Evolutionary conservation across 2,888 invertebrate species (phyloP).

Genomic region (Entomobrya proxima): DNA sequence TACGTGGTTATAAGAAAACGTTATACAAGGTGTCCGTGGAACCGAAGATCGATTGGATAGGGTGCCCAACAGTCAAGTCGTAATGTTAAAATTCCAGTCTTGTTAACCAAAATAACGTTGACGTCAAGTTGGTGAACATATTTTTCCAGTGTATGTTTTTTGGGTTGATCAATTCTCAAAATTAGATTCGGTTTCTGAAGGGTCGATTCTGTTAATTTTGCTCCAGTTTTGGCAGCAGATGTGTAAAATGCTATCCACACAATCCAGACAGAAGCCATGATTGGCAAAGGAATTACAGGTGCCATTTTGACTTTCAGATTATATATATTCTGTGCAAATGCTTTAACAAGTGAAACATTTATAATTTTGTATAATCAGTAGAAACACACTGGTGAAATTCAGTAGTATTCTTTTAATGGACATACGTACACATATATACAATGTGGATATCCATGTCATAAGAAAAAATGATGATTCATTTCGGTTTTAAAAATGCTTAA

Average conservation of each 20-base stretch:
- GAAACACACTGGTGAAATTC: too few relatives aligned
- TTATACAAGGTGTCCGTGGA: constrained; percentile 66
- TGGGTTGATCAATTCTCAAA: constrained; percentile 33
- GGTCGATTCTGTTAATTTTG: not conserved
- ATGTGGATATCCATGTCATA: too few relatives aligned
- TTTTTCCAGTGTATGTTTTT: not conserved
- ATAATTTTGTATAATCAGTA: too few relatives aligned
- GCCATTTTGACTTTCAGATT: too few relatives aligned
- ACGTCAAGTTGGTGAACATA: constrained; percentile 18
- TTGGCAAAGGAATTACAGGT: too few relatives aligned
- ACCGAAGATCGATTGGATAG: constrained; percentile 67
- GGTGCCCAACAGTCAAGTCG: constrained; percentile 69
- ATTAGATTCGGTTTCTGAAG: constrained; percentile 9
- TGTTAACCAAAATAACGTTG: constrained; percentile 52
- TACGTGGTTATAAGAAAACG: not conserved
- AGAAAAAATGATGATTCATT: too few relatives aligned
- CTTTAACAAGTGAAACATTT: too few relatives aligned
- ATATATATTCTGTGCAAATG: too few relatives aligned
- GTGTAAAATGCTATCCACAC: not conserved
- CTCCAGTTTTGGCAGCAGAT: not conserved
- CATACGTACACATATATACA: too few relatives aligned
- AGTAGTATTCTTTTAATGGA: too few relatives aligned
- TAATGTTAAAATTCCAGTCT: constrained; percentile 47
- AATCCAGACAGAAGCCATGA: too few relatives aligned
- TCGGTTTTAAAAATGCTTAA: too few relatives aligned